Evolutionary conservation across 2,113 vertebrate genomes (phyloP).

Genomic region (Herpetotheres cachinnans): DNA sequence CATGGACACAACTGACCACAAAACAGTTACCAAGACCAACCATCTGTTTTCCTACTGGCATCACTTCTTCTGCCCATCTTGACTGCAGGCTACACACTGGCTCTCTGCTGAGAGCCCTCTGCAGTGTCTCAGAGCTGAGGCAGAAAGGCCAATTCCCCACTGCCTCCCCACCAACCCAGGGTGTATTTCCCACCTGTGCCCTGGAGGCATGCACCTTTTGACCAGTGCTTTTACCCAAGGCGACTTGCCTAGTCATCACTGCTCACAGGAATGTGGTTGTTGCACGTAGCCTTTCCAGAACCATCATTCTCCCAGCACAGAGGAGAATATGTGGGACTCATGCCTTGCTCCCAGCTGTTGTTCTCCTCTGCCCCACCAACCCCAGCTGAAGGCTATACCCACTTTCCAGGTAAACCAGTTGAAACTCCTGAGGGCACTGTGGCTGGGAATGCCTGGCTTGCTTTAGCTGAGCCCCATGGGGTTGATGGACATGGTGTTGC

Average conservation of each 20-base stretch:
- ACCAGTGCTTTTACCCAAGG: neutral
- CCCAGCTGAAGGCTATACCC: neutral
- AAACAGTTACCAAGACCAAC: neutral
- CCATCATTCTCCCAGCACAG: neutral
- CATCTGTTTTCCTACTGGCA: neutral
- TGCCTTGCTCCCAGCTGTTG: neutral
- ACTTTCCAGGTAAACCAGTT: neutral
- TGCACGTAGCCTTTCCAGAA: neutral
- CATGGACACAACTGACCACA: neutral
- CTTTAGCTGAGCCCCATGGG: neutral
- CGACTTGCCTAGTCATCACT: fast-evolving
- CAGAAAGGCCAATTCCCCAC: neutral
- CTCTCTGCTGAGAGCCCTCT: neutral
- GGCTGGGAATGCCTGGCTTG: neutral
- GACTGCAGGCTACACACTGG: too few relatives aligned
- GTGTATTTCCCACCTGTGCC: neutral
- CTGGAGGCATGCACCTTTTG: neutral
- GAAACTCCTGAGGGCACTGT: neutral
- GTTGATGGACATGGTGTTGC: neutral
- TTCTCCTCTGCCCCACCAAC: neutral
- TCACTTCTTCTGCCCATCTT: neutral
- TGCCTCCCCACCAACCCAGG: neutral
- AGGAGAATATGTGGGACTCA: neutral
- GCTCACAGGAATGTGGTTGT: neutral
- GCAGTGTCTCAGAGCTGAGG: neutral